phyloP scores from a whole-genome alignment of 2,888 invertebrate genomes.

The Polydrusus pterygomalis region DNA sequence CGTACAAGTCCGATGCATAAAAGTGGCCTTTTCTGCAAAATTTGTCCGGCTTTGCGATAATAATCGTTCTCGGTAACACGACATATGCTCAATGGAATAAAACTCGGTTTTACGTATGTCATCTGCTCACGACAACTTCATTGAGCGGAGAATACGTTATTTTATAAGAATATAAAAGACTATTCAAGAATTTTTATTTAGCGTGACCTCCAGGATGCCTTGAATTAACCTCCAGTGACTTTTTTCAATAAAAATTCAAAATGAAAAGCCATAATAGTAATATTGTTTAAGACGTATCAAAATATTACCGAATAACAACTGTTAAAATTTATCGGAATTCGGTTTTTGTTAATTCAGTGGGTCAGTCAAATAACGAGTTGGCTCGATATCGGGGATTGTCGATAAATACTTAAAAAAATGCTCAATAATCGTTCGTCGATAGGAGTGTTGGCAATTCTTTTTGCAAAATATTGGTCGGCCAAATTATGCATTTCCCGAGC shows the following conservation, averaged over 20 bases:
- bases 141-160: neutral
- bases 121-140: neutral
- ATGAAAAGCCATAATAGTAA: neutral
- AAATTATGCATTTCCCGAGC: too few relatives aligned
- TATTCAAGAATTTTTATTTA: too few relatives aligned
- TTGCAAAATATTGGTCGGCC: too few relatives aligned
- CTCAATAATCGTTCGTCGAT: too few relatives aligned
- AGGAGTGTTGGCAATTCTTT: too few relatives aligned
- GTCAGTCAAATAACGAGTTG: neutral
- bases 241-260: neutral
- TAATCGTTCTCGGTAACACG: constrained; percentile 1
- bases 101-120: constrained; percentile 1
- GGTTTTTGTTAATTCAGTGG: neutral
- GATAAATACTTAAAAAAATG: too few relatives aligned
- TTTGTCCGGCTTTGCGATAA: too few relatives aligned
- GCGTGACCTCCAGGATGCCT: too few relatives aligned
- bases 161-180: too few relatives aligned
- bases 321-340: neutral
- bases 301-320: neutral
- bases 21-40: neutral
- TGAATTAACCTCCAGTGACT: neutral
- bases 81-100: neutral
- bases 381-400: too few relatives aligned
- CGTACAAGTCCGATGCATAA: neutral
- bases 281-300: neutral